These are phyloP conservation scores for Hippocampus mohnikei DNA, from an alignment of 2,113 vertebrate genomes.

Conservation along the genomic window DNA sequence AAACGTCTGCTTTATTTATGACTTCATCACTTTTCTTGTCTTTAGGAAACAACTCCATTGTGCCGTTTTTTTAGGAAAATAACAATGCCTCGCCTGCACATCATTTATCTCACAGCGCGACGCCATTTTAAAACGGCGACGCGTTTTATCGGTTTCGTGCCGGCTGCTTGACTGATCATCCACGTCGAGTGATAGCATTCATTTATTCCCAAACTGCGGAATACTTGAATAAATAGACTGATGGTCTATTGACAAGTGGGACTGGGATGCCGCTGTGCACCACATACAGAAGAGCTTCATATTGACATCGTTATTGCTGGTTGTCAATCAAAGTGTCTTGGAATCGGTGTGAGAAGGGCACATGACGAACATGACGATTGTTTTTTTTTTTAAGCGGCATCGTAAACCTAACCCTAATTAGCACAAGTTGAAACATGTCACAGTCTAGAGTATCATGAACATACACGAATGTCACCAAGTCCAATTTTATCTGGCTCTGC, in stretches of 20 bases:
- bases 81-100: neutral
- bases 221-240: neutral
- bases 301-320: constrained; percentile 12
- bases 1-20: neutral
- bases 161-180: constrained; percentile 26
- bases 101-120: neutral
- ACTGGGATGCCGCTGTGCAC: neutral
- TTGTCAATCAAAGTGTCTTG: constrained; percentile 22
- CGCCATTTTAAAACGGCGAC: neutral
- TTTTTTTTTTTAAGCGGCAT: neutral
- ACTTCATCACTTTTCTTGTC: neutral
- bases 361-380: neutral
- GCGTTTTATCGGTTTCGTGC: constrained; percentile 6
- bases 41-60: neutral
- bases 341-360: neutral
- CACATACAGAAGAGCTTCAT: neutral
- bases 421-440: no score
- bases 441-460: no score
- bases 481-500: no score
- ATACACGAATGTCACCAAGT: no score
- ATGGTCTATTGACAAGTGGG: neutral
- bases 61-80: neutral
- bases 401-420: no score
- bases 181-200: constrained; percentile 15
- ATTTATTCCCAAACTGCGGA: constrained; percentile 20